phyloP scores from a whole-genome alignment of 2,797 vertebrate genomes.

The Mallotus villosus region DNA sequence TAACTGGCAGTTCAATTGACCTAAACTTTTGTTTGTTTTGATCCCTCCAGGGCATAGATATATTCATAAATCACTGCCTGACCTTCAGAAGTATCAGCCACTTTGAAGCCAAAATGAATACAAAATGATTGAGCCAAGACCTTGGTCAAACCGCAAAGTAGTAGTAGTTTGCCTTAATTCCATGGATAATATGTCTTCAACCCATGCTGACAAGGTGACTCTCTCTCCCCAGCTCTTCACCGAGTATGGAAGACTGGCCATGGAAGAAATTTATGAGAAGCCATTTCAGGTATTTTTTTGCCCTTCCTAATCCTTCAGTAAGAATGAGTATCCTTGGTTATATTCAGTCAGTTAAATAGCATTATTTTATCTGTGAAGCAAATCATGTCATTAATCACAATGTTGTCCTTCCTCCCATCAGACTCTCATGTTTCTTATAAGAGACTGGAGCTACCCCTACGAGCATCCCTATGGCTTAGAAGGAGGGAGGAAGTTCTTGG shows the following conservation, averaged over 20 bases:
- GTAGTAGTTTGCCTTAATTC: slow-evolving; percentile 2
- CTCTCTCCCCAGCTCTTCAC: slow-evolving; percentile 79
- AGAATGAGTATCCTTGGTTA: no score
- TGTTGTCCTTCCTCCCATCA: slow-evolving; percentile 52
- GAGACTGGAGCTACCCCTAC: slow-evolving; percentile 90
- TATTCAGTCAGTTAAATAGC: not conserved
- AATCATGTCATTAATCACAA: not conserved
- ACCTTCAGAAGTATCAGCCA: no score
- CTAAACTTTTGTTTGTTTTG: not conserved
- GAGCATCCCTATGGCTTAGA: slow-evolving; percentile 83
- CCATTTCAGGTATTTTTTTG: slow-evolving; percentile 81
- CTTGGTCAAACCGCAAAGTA: not conserved
- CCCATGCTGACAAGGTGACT: slow-evolving; percentile 20
- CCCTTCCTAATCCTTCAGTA: no score
- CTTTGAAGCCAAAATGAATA: not conserved
- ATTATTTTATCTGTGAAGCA: not conserved
- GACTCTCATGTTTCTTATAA: slow-evolving; percentile 88
- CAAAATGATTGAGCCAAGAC: no score
- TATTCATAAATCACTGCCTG: not conserved
- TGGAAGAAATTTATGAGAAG: slow-evolving; percentile 88
- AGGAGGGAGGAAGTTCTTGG: slow-evolving; percentile 82
- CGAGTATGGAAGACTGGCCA: slow-evolving; percentile 86
- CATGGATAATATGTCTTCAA: not conserved
- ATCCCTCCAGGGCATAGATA: no score
- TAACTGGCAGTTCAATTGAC: not conserved